Base-by-base conservation (phyloP, 2,113 vertebrate genomes). In the Poicephalus meyeri region DNA sequence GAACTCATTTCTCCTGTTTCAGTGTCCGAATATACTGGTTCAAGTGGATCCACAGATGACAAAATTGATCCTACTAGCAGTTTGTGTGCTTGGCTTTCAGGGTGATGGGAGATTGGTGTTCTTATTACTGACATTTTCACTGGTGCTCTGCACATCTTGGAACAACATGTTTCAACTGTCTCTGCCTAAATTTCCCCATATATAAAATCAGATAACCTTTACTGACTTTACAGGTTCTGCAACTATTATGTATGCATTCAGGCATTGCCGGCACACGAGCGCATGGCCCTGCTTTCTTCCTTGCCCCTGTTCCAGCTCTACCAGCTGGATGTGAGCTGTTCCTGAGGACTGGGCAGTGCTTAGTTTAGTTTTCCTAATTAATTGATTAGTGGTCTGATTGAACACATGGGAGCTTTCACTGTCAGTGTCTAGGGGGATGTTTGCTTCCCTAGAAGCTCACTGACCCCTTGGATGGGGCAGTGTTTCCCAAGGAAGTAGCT, bases 191-290 rank as follows among this genome's bases (percentile, higher is more conserved):
- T 89, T 93, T 91, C 77, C 21, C 86, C 76, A 64, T 64, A 24
- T 76, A 58, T 92, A 76, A 94, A 85, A 88, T 52, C 47, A 71
- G 80, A 78, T 88, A 91, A 81, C 80, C 58, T 86, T 82, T 73
- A 71, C 72, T 88, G 85, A 82, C 88, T 77, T 91, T 26, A 82
- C 76, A 88, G 95, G 89, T 93, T 94, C 80, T 91, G 91, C 72
- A 91, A 39, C 85, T 94, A 4, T 93, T 80, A 63, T 18, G 29
- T 66, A 49, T 39, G 63, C 18, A 2, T 66, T 91, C 65, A 33
- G 74, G 81, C 86, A 76, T 88, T 95, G 39, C 71, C 8, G 0
- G 81, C 77, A 81, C 35, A 58, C 42, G 39, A 66, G 89, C 71
- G 44, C 53, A 15, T 31, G 61, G 78, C 47, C 58, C 39, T 33